Evolutionary conservation across 2,888 invertebrate genomes (phyloP).

Genomic region (Aromia moschata): DNA sequence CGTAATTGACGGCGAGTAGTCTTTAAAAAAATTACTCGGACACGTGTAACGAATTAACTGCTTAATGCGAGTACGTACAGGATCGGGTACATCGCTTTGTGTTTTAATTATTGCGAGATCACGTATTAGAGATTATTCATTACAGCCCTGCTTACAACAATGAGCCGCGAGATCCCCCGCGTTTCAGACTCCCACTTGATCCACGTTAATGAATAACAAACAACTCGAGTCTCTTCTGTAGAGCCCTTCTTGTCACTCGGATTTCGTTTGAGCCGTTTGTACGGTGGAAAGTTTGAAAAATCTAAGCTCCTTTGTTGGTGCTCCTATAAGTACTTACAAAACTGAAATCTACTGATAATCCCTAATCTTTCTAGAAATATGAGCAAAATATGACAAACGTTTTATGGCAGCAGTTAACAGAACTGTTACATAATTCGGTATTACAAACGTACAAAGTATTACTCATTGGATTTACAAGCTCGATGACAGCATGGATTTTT

Average conservation of each 20-base stretch:
- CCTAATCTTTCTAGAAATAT: too few species aligned
- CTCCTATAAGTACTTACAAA: too few species aligned
- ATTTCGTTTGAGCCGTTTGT: too few species aligned
- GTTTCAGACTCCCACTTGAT: constrained; percentile 38
- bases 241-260: not conserved
- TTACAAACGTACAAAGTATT: too few species aligned
- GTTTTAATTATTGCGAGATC: constrained; percentile 35
- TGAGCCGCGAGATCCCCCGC: constrained; percentile 31
- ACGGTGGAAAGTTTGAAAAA: too few species aligned
- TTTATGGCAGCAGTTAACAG: too few species aligned
- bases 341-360: too few species aligned
- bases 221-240: constrained; percentile 32
- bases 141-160: constrained; percentile 27
- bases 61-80: not conserved
- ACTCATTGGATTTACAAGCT: too few species aligned
- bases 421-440: too few species aligned
- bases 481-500: too few species aligned
- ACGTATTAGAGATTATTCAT: constrained; percentile 35
- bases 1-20: not conserved
- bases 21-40: not conserved
- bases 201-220: constrained; percentile 44
- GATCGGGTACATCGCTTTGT: not conserved
- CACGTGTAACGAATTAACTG: not conserved
- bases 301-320: too few species aligned
- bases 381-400: too few species aligned